Conservation (phyloP, 2,888 invertebrate genomes). For the Morpho deidamia region DNA sequence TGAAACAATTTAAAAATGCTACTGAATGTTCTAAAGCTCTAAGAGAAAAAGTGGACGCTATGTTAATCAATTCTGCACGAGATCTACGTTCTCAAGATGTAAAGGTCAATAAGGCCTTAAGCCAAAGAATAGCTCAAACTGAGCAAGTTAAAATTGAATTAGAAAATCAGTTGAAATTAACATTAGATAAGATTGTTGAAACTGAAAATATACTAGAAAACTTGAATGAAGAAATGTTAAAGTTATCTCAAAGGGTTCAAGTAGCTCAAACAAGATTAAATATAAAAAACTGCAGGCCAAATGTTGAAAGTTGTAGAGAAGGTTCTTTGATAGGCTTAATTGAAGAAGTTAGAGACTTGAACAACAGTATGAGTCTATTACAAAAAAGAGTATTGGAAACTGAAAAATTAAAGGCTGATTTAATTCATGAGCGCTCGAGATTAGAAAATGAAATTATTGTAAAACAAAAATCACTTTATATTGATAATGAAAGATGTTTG, state of each 20-base stretch:
- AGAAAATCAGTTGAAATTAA: constrained; percentile 82
- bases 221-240: constrained; percentile 61
- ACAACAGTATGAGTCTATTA: constrained; percentile 60
- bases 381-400: constrained; percentile 57
- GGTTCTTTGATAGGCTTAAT: constrained; percentile 60
- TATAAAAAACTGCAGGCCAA: constrained; percentile 57
- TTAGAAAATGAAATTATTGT: constrained; percentile 67
- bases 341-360: constrained; percentile 64
- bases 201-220: constrained; percentile 63
- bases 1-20: constrained; percentile 86
- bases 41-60: constrained; percentile 84
- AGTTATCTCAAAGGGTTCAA: constrained; percentile 60
- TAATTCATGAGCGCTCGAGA: constrained; percentile 60
- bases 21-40: constrained; percentile 84
- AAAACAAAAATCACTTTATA: constrained; percentile 59
- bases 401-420: constrained; percentile 53
- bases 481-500: constrained; percentile 62
- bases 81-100: constrained; percentile 91
- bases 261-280: constrained; percentile 68
- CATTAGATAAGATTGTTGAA: constrained; percentile 58
- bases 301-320: constrained; percentile 67
- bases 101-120: constrained; percentile 85
- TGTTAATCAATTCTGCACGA: constrained; percentile 85
- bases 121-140: constrained; percentile 84
- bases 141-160: constrained; percentile 85